Evolutionary conservation across 2,888 invertebrate genomes (phyloP), one percentile per base, ranked within the genome.

Genomic region (Erannis defoliaria): DNA sequence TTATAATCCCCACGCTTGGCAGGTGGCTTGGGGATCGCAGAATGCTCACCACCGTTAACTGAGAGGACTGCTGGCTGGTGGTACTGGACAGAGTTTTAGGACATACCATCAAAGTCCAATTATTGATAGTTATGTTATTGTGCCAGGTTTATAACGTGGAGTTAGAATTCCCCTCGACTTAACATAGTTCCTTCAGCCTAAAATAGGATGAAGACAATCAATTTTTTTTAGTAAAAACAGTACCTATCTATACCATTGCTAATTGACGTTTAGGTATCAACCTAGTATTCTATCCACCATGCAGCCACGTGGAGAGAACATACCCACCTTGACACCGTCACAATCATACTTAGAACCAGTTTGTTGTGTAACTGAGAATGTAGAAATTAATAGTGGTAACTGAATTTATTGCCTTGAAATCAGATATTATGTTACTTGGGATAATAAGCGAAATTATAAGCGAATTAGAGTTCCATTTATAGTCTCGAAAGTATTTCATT

Each of bases 211-310:
- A n/a, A n/a, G n/a, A n/a, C n/a, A n/a, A n/a, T n/a, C 26, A 4
- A 6, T 0, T 6, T 26, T 4, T 26, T 6, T 18, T 8, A 16
- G 9, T 18, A 9, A 0, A 49, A 21, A 35, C 21, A 21, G 14
- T 21, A 63, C 66, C 67, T 55, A 49, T 65, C 61, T 53, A 62
- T 69, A 58, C 51, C 43, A 55, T 66, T 62, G 29, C 50, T 45
- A 50, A 55, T 43, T 18, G 23, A 18, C 29, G 29, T 54, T 6
- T 1, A 26, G 26, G 26, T 26, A 49, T 55, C 42, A 55, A 43
- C 37, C 16, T 19, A 40, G 43, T 43, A 31, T 55, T 42, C 23
- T 38, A 43, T 45, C 23, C 19, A 26, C 54, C 58, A 48, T 38
- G 64, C 59, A 65, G 59, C 63, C 58, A 64, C 66, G 56, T 56